Percentiles rank a stretch among this genome's conserved stretches.
Conservation (phyloP, 1,140 invertebrate species). For the Aphelinus certus region DNA sequence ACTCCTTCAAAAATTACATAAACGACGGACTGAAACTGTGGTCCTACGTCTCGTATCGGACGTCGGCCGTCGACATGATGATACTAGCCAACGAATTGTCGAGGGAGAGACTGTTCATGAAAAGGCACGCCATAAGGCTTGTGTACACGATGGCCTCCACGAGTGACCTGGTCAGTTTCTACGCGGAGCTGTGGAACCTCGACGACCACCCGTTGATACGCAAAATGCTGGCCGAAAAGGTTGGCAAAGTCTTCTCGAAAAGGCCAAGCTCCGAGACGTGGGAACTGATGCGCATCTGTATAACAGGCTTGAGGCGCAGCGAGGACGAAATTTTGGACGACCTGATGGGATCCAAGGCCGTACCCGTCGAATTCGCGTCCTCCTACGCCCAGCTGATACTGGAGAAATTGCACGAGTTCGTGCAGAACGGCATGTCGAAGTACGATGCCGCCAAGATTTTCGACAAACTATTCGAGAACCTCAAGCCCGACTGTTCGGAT, state of each 20-base stretch:
- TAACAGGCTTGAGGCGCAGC: slow-evolving; percentile 36
- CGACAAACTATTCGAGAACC: slow-evolving; percentile 14
- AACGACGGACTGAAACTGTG: slow-evolving; percentile 34
- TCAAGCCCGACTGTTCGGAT: slow-evolving; percentile 24
- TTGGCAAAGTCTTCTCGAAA: slow-evolving; percentile 37
- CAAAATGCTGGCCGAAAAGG: slow-evolving; percentile 40
- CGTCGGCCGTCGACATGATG: slow-evolving; percentile 14
- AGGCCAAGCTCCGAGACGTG: slow-evolving; percentile 41
- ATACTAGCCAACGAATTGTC: slow-evolving; percentile 40
- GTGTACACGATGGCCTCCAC: slow-evolving; percentile 39
- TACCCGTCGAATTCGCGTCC: slow-evolving; percentile 46
- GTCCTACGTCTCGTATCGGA: slow-evolving; percentile 43
- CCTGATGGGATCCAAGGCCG: slow-evolving; percentile 1
- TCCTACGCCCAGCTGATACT: slow-evolving; percentile 40
- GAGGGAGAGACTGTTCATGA: slow-evolving; percentile 43
- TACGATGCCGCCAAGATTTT: slow-evolving; percentile 12
- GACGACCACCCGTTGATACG: slow-evolving; percentile 51
- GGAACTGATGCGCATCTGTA: slow-evolving; percentile 40
- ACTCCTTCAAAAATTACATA: slow-evolving; percentile 31
- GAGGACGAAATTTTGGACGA: slow-evolving; percentile 37
- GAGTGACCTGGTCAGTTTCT: slow-evolving; percentile 35
- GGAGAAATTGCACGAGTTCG: slow-evolving; percentile 26
- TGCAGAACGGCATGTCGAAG: slow-evolving; percentile 3
- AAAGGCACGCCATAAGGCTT: slow-evolving; percentile 52
- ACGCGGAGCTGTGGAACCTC: slow-evolving; percentile 36